These are phyloP conservation scores for Bugulina stolonifera DNA, from an alignment of 2,888 invertebrate species.

Conservation along the genomic window DNA sequence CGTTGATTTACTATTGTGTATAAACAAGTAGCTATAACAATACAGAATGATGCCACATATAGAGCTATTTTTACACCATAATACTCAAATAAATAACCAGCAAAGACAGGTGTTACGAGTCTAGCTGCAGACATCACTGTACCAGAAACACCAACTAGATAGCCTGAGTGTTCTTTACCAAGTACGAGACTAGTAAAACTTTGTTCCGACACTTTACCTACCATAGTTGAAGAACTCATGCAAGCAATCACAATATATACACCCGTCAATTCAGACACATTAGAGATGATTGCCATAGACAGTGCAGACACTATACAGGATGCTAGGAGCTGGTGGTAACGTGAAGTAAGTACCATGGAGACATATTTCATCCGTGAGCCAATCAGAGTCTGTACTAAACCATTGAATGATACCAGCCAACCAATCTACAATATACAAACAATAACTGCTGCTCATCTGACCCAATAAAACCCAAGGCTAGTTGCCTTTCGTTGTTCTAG, in stretches of 20 bases:
- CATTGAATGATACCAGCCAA: conserved; percentile 23
- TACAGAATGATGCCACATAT: conserved; percentile 15
- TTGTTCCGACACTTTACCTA: conserved; percentile 4
- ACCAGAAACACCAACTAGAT: conserved; percentile 4
- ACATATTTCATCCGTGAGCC: conserved; percentile 5
- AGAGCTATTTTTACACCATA: background rate
- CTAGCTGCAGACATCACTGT: background rate
- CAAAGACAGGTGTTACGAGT: background rate
- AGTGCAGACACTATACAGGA: background rate
- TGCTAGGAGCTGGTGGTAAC: background rate
- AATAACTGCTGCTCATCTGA: too few species aligned
- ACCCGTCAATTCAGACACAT: background rate
- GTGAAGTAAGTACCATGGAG: background rate
- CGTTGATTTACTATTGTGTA: too few species aligned
- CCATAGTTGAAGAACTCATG: background rate
- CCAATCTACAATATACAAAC: too few species aligned
- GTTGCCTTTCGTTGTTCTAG: too few species aligned
- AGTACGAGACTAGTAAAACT: background rate
- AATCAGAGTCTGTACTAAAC: background rate
- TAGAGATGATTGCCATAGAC: background rate
- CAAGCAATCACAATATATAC: background rate
- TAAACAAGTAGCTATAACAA: background rate
- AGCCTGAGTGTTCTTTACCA: background rate
- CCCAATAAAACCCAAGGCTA: too few species aligned
- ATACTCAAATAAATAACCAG: background rate